Evolutionary conservation across 2,797 vertebrate genomes (phyloP), one percentile per base, ranked within the genome.

Genomic region (Leptatherina wallacei): DNA sequence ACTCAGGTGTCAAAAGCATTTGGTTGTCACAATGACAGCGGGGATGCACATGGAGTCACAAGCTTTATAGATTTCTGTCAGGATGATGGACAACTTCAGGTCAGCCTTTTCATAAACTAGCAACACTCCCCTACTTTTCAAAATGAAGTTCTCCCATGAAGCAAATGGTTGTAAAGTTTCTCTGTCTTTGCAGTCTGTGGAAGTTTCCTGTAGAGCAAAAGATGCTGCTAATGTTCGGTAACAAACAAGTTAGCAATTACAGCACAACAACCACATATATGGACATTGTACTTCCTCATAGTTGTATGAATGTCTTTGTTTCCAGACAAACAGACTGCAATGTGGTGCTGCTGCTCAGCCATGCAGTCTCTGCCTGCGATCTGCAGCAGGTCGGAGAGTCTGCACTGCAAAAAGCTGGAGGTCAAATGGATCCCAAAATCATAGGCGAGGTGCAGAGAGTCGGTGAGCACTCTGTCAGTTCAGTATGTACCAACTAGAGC

Each of bases 401-500:
- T 66, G 76, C 84, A 69, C 85, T 91, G 82, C 52, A 67, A 64
- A 60, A 4, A 12, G 49, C 24, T 3, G 4, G 4, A 61, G 36
- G 0, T 16, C 0, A 33, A 12, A 55, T 86, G 3, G 14, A 9
- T 54, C 83, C 52, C 0, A 32, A 0, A 9, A 66, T 91, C 64
- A 60, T 27, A 0, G 84, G 87, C 12, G 36, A 84, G 38, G 77
- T 93, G 76, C 80, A 90, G 68, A 85, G 88, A 92, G 91, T 93
- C 0, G 93, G 93, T 94, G 71, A 85, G 90, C 65, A 2, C 13
- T 20, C 55, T 55, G 0, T 58, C 47, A 62, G 54, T 44, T 63
- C 24, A 16, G 14, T 42, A 4, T 27, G 12, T 2, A 49, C 5
- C 44, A 49, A n/a, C 16, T 3, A 40, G 36, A 24, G 12, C 11